Conservation (phyloP, 2,888 invertebrate species). For the Marronus borbonicus region DNA sequence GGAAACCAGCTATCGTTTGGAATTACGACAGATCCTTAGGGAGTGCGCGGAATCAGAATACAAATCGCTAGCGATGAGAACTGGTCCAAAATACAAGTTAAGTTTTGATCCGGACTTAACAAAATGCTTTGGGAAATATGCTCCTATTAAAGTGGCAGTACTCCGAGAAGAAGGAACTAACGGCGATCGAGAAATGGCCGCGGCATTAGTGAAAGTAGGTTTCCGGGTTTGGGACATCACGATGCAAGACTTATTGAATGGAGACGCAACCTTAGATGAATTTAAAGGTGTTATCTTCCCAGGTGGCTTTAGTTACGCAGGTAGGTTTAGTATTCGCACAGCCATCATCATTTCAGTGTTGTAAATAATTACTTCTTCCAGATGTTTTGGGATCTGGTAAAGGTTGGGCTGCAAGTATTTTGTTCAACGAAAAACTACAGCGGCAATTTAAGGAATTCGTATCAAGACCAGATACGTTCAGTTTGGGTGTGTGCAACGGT, state of each 20-base stretch:
- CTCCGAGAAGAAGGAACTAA: conserved; percentile 97
- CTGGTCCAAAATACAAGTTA: conserved; percentile 81
- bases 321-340: conserved; percentile 68
- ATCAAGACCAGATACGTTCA: conserved; percentile 87
- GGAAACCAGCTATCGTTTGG: conserved; percentile 93
- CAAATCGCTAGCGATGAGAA: conserved; percentile 78
- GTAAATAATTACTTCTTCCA: conserved; percentile 63
- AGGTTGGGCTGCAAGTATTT: conserved; percentile 96
- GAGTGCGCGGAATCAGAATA: conserved; percentile 87
- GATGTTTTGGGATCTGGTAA: conserved; percentile 97
- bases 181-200: conserved; percentile 98
- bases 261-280: conserved; percentile 80
- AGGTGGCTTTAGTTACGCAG: conserved; percentile 99
- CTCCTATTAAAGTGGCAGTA: conserved; percentile 82
- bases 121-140: conserved; percentile 62
- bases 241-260: conserved; percentile 89
- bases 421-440: conserved; percentile 84
- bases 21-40: conserved; percentile 86
- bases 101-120: conserved; percentile 79
- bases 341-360: neutral
- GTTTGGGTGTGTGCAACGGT: conserved; percentile 98
- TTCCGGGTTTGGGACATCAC: conserved; percentile 95
- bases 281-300: conserved; percentile 96
- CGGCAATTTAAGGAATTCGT: conserved; percentile 85
- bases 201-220: conserved; percentile 88